Conservation (phyloP, 1,140 invertebrate genomes). For the Conus ventricosus region DNA sequence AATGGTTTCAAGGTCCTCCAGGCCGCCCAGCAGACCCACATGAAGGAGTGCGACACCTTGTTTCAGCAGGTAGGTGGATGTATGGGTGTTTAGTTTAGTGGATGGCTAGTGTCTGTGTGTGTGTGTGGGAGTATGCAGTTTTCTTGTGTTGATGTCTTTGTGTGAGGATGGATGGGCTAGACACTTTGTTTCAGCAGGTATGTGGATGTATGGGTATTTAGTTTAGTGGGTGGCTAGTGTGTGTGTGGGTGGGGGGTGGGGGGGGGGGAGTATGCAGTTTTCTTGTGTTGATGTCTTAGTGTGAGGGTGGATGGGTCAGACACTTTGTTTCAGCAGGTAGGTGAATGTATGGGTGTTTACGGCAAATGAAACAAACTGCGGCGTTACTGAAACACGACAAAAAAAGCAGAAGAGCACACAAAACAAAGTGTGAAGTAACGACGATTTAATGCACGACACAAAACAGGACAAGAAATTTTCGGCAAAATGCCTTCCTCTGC, state of each 20-base stretch:
- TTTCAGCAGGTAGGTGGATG: conserved; percentile 16
- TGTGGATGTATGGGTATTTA: too few relatives aligned
- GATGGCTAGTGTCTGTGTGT: background rate
- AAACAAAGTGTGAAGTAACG: too few relatives aligned
- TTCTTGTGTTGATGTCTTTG: too few relatives aligned
- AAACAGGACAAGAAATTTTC: too few relatives aligned
- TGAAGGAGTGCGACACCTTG: conserved; percentile 1
- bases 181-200: conserved; percentile 12
- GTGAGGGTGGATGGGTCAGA: conserved; percentile 1
- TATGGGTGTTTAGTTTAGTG: background rate
- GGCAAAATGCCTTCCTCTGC: too few relatives aligned
- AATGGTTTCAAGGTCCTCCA: conserved; percentile 29
- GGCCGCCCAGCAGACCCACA: conserved; percentile 23
- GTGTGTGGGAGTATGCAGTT: background rate
- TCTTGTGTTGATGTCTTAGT: too few relatives aligned
- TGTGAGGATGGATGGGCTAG: background rate
- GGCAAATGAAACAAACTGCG: too few relatives aligned
- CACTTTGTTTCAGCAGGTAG: conserved; percentile 4
- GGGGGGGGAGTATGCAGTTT: background rate
- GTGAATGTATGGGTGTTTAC: too few relatives aligned
- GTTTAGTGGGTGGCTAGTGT: background rate
- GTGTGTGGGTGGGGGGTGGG: background rate
- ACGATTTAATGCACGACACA: too few relatives aligned
- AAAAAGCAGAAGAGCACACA: too few relatives aligned
- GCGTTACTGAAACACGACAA: too few relatives aligned